These are phyloP conservation scores for Drosophila algonquin DNA, from an alignment of 2,888 invertebrate species.

Conservation along the genomic window DNA sequence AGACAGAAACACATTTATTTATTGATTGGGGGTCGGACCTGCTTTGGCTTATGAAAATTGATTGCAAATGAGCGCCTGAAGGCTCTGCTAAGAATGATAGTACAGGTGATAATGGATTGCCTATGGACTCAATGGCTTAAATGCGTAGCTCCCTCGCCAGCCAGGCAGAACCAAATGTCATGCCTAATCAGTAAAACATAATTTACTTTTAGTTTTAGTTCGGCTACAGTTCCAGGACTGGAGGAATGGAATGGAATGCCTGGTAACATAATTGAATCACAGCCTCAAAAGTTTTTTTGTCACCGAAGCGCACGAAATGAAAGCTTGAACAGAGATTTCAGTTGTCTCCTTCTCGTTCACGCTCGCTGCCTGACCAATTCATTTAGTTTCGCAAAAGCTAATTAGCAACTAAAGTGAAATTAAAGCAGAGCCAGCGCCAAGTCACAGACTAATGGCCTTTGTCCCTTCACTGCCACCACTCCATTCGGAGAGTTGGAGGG, in stretches of 20 bases:
- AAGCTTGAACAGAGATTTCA: conserved; percentile 42
- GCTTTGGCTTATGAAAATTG: conserved; percentile 37
- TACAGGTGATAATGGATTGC: conserved; percentile 13
- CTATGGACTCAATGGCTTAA: conserved; percentile 2
- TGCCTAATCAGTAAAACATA: conserved; percentile 1
- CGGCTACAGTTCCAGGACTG: too few relatives aligned
- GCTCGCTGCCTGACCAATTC: conserved; percentile 64
- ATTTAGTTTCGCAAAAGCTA: conserved; percentile 74
- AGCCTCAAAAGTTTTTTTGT: conserved; percentile 17
- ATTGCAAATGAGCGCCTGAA: conserved; percentile 29
- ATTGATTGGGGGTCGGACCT: conserved; percentile 26
- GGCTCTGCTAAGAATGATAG: conserved; percentile 27
- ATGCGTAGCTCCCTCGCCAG: background rate
- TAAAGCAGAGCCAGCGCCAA: conserved; percentile 70
- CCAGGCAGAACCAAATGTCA: conserved; percentile 7
- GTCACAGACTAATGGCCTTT: conserved; percentile 51
- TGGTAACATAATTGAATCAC: conserved; percentile 31
- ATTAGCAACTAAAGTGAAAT: conserved; percentile 79
- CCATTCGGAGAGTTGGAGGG: background rate
- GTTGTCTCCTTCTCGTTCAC: conserved; percentile 7
- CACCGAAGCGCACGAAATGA: conserved; percentile 5
- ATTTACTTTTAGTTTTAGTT: background rate
- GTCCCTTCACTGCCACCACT: conserved; percentile 8
- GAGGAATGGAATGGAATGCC: background rate
- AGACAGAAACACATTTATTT: conserved; percentile 5